Evolutionary conservation across 2,113 vertebrate species (phyloP).

Genomic region (Caranx melampygus): DNA sequence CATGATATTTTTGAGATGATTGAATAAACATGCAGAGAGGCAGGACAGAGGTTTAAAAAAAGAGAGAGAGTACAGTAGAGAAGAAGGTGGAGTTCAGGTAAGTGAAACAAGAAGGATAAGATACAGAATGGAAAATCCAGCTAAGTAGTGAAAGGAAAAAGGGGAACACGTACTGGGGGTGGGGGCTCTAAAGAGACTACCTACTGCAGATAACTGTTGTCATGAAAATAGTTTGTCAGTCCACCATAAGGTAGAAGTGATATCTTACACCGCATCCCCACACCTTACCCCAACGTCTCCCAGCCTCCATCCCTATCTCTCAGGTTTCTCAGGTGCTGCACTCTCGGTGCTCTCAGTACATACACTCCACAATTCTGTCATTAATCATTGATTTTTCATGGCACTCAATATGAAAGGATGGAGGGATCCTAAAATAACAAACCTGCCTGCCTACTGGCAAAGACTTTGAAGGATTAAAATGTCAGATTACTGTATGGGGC

Average conservation of each 20-base stretch:
- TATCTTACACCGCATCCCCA: conserved; percentile 23
- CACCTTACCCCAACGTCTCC: conserved; percentile 22
- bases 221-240: conserved; percentile 55
- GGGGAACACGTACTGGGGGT: conserved; percentile 29
- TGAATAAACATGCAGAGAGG: neutral
- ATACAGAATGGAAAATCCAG: conserved; percentile 4
- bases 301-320: conserved; percentile 33
- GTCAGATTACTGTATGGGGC: no score
- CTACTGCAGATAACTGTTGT: conserved; percentile 64
- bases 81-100: neutral
- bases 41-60: neutral
- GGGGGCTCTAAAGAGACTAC: conserved; percentile 20
- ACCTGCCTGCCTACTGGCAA: neutral
- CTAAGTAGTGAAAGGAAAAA: conserved; percentile 18
- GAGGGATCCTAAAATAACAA: neutral
- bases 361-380: conserved; percentile 2
- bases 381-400: conserved; percentile 12
- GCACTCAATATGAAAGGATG: neutral
- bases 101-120: neutral
- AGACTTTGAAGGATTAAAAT: neutral
- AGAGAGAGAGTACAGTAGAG: neutral
- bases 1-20: neutral
- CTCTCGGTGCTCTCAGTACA: conserved; percentile 20
- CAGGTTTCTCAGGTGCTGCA: conserved; percentile 14
- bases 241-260: conserved; percentile 39